Evolutionary conservation across 2,888 invertebrate species (phyloP).

Genomic region (Ornithoptera priamus): DNA sequence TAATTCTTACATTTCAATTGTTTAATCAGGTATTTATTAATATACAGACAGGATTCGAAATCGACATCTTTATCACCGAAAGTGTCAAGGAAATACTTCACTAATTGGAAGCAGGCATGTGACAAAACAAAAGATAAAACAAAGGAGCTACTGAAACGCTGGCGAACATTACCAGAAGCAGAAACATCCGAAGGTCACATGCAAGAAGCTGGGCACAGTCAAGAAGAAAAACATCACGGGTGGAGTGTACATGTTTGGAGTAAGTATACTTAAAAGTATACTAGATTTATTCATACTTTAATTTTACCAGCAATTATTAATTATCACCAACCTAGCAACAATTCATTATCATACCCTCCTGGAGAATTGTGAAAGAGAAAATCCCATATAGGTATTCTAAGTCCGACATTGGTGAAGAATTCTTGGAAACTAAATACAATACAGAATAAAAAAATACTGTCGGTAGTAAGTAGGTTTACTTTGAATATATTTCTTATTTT

Average conservation of each 20-base stretch:
- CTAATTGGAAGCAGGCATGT: slow-evolving; percentile 87
- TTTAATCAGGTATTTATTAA: neutral
- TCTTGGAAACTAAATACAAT: no score
- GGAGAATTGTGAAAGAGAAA: no score
- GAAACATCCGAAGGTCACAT: slow-evolving; percentile 61
- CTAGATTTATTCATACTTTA: neutral
- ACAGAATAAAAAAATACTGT: no score
- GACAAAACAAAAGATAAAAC: slow-evolving; percentile 87
- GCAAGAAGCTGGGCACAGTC: slow-evolving; percentile 58
- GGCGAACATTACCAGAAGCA: slow-evolving; percentile 84
- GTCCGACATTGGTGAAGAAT: no score
- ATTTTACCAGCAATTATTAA: neutral
- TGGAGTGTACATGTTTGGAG: slow-evolving; percentile 90
- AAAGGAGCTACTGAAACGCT: slow-evolving; percentile 85
- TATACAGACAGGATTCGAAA: slow-evolving; percentile 70
- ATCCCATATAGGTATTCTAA: no score
- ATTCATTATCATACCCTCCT: no score
- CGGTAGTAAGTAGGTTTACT: no score
- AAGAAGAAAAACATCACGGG: slow-evolving; percentile 77
- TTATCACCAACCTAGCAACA: no score
- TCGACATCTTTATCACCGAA: slow-evolving; percentile 66
- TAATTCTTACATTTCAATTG: no score
- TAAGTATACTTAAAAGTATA: slow-evolving; percentile 58
- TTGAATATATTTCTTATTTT: no score
- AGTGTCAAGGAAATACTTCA: slow-evolving; percentile 85